Evolutionary conservation across 2,888 invertebrate species (phyloP).

Genomic region (Dinocampus coccinellae): DNA sequence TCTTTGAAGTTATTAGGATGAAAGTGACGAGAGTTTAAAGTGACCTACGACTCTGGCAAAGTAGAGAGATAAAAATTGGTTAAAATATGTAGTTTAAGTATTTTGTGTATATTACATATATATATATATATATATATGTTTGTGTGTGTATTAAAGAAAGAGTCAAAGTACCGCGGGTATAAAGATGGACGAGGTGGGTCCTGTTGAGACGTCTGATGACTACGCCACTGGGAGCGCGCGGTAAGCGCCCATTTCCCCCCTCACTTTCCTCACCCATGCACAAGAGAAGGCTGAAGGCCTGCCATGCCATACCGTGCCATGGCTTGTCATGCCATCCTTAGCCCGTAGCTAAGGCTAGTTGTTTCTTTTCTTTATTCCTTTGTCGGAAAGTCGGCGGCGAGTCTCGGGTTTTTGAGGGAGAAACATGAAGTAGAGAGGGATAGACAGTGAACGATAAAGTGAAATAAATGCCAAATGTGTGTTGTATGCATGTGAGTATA

Average conservation of each 20-base stretch:
- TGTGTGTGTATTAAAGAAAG: neutral
- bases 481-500: neutral
- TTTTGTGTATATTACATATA: neutral
- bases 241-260: constrained; percentile 46
- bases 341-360: constrained; percentile 58
- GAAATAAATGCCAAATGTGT: neutral
- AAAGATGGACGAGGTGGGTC: neutral
- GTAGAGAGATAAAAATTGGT: constrained; percentile 24
- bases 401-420: constrained; percentile 61
- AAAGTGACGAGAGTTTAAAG: constrained; percentile 27
- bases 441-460: constrained; percentile 12
- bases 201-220: constrained; percentile 27
- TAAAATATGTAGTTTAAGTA: constrained; percentile 12
- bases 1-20: constrained; percentile 26
- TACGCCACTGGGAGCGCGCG: constrained; percentile 55
- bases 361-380: constrained; percentile 69
- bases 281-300: constrained; percentile 54
- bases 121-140: neutral
- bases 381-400: constrained; percentile 68
- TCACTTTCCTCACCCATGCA: constrained; percentile 16
- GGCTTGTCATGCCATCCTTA: constrained; percentile 52
- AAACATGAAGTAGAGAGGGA: constrained; percentile 20
- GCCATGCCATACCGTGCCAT: constrained; percentile 53
- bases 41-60: constrained; percentile 23
- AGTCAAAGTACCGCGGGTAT: neutral